A percentile compares a stretch with the other conserved stretches of the same genome.
phyloP scores from a whole-genome alignment of 2,113 vertebrate species.

The Pagrus major region DNA sequence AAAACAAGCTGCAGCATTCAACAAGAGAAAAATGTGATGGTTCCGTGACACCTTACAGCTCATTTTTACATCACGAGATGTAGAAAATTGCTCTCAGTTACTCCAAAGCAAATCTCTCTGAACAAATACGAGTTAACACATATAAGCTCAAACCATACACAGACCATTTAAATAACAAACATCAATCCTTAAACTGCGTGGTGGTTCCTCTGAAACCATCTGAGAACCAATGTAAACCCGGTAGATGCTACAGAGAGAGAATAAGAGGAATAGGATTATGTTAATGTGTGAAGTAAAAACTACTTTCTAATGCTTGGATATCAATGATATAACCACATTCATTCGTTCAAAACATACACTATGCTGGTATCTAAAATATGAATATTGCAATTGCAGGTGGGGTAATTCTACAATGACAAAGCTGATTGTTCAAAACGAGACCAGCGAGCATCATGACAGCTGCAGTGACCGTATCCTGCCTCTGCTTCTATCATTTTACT shows the following conservation, averaged over 20 bases:
- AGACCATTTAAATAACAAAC: slow-evolving; percentile 39
- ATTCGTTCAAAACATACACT: slow-evolving; percentile 36
- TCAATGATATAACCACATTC: slow-evolving; percentile 34
- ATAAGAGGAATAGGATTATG: slow-evolving; percentile 7
- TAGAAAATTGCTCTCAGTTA: not conserved
- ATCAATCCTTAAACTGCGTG: slow-evolving; percentile 8
- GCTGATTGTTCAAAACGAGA: slow-evolving; percentile 35
- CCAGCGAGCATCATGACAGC: slow-evolving; percentile 12
- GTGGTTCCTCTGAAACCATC: slow-evolving; percentile 54
- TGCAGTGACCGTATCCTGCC: slow-evolving; percentile 21
- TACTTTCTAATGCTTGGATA: slow-evolving; percentile 4
- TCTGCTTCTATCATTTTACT: slow-evolving; percentile 9
- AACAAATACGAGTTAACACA: no score
- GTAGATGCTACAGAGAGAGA: slow-evolving; percentile 55
- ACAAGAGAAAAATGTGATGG: not conserved
- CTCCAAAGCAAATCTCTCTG: no score
- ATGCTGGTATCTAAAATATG: slow-evolving; percentile 55
- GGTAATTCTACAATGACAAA: slow-evolving; percentile 20
- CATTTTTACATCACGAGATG: not conserved
- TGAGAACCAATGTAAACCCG: slow-evolving; percentile 65
- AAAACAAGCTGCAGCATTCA: not conserved
- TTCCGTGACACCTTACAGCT: no score
- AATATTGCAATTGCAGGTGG: slow-evolving; percentile 65
- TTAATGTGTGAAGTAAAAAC: slow-evolving; percentile 27
- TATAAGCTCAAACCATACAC: not conserved